Evolutionary conservation across 2,797 vertebrate species (phyloP).

Genomic region (Rhinella marina): DNA sequence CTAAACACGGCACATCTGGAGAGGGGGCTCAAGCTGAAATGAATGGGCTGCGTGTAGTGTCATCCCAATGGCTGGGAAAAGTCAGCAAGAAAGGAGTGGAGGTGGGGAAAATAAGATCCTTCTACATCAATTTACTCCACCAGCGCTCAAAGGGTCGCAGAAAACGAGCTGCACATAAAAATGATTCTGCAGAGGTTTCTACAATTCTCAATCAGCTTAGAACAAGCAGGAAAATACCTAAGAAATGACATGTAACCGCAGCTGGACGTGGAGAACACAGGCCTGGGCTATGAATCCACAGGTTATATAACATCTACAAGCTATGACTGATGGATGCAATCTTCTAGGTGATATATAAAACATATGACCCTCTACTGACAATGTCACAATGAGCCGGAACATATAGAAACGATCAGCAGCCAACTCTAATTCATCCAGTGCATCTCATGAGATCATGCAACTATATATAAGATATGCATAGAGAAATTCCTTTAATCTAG

Average conservation of each 20-base stretch:
- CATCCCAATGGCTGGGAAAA: slow-evolving; percentile 68
- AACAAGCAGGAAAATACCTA: neutral
- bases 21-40: slow-evolving; percentile 69
- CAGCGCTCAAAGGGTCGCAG: slow-evolving; percentile 5
- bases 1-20: slow-evolving; percentile 85
- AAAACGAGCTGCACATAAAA: neutral
- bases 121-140: slow-evolving; percentile 8
- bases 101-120: slow-evolving; percentile 53
- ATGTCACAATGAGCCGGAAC: neutral
- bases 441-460: neutral
- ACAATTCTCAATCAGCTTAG: neutral
- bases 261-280: neutral
- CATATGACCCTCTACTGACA: neutral
- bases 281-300: neutral
- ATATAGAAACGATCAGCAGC: neutral
- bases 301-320: neutral
- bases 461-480: neutral
- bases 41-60: slow-evolving; percentile 65
- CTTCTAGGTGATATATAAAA: neutral
- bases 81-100: slow-evolving; percentile 63
- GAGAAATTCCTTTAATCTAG: neutral
- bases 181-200: slow-evolving; percentile 6
- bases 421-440: neutral
- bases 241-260: slow-evolving; percentile 51
- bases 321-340: neutral